These are phyloP conservation scores for Drosophila multiciliata DNA, from an alignment of 2,888 invertebrate species.

Conservation along the genomic window DNA sequence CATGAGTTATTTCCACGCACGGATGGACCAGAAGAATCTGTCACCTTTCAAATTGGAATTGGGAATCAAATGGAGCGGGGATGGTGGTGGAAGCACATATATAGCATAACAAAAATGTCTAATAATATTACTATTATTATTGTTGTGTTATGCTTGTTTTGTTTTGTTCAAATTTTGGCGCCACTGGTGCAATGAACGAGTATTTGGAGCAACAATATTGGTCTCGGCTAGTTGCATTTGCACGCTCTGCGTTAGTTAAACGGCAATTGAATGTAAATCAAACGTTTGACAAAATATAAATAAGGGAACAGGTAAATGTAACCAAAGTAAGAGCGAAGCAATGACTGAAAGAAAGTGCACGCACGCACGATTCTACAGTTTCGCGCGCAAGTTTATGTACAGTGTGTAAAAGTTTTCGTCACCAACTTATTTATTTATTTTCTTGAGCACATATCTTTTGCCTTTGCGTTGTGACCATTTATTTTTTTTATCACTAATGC, in stretches of 20 bases:
- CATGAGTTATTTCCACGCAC: constrained; percentile 66
- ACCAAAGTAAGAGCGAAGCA: constrained; percentile 64
- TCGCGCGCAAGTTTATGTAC: constrained; percentile 23
- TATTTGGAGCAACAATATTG: neutral
- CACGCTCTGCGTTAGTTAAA: constrained; percentile 52
- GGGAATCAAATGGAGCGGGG: constrained; percentile 9
- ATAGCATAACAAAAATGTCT: constrained; percentile 33
- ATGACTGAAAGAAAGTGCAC: constrained; percentile 66
- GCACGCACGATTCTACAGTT: constrained; percentile 52
- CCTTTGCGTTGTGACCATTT: neutral
- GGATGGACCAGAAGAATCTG: constrained; percentile 30
- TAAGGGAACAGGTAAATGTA: constrained; percentile 63
- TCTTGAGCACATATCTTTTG: neutral
- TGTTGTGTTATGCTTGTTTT: neutral
- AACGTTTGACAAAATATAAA: constrained; percentile 54
- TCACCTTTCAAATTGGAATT: constrained; percentile 9
- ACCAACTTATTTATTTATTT: neutral
- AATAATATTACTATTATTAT: neutral
- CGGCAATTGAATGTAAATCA: constrained; percentile 55
- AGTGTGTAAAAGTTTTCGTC: neutral
- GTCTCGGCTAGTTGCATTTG: constrained; percentile 28
- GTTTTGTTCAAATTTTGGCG: constrained; percentile 33
- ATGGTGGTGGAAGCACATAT: constrained; percentile 13
- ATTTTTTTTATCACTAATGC: neutral
- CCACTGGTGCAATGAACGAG: constrained; percentile 6